Percentiles rank a stretch among this genome's conserved stretches.
phyloP scores from a whole-genome alignment of 2,888 invertebrate species.

The Pecten maximus region DNA sequence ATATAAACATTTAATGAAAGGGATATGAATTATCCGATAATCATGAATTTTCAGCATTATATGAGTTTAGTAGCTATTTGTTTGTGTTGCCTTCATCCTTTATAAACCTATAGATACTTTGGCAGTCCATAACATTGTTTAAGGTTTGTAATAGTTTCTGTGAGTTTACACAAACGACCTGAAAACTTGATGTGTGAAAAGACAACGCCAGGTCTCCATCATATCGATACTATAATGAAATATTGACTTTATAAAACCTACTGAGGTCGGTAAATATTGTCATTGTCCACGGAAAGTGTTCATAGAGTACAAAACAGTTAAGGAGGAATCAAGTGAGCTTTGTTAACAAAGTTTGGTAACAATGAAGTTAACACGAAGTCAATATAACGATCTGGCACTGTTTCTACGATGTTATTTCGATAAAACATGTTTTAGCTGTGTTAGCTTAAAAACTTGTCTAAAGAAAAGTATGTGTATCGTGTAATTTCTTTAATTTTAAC shows the following conservation, averaged over 20 bases:
- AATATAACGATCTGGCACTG: not conserved
- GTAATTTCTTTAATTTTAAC: too few species aligned
- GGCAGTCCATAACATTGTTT: not conserved
- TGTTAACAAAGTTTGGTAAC: not conserved
- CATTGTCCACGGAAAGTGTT: not conserved
- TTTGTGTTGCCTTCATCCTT: not conserved
- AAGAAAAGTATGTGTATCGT: too few species aligned
- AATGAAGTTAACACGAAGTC: not conserved
- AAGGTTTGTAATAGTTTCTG: not conserved
- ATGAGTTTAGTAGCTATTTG: not conserved
- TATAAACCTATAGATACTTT: not conserved
- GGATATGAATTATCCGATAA: too few species aligned
- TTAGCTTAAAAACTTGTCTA: too few species aligned
- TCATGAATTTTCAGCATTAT: not conserved
- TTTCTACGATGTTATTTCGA: not conserved
- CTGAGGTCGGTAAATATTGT: not conserved
- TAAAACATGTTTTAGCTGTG: too few species aligned
- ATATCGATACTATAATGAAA: not conserved
- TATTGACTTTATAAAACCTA: not conserved
- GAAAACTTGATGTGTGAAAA: not conserved
- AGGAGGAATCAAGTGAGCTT: not conserved
- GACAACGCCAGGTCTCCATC: not conserved
- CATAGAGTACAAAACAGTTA: not conserved
- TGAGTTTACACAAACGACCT: not conserved
- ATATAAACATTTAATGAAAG: too few species aligned